Percentiles rank a stretch among this genome's conserved stretches.
Conservation (phyloP, 2,888 invertebrate genomes). For the Argyra leucocephala region DNA sequence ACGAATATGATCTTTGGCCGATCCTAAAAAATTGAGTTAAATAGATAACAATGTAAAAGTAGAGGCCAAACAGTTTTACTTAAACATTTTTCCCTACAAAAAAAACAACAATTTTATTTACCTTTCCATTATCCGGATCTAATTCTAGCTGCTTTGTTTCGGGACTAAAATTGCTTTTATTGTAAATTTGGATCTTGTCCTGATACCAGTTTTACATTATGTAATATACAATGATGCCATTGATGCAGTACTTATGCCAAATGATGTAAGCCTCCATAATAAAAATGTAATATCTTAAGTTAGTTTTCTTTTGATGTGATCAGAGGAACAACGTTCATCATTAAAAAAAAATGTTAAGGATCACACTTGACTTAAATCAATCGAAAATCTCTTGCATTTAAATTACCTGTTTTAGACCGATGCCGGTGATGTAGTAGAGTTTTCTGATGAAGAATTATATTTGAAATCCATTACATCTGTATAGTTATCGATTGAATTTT, state of each 20-base stretch:
- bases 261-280: constrained; percentile 87
- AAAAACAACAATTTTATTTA: constrained; percentile 79
- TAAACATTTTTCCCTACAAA: constrained; percentile 84
- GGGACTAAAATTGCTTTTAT: constrained; percentile 77
- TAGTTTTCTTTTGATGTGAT: constrained; percentile 92
- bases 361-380: constrained; percentile 83
- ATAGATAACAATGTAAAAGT: constrained; percentile 84
- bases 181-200: constrained; percentile 53
- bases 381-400: constrained; percentile 55
- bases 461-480: constrained; percentile 71
- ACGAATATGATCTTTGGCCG: constrained; percentile 75
- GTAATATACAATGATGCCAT: constrained; percentile 83
- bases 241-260: constrained; percentile 84
- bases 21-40: constrained; percentile 81
- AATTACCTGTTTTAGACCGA: neutral
- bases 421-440: constrained; percentile 64
- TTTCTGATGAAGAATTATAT: constrained; percentile 74
- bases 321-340: constrained; percentile 79
- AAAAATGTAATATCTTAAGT: constrained; percentile 93
- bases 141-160: constrained; percentile 81
- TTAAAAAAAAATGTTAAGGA: constrained; percentile 86
- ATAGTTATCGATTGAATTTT: constrained; percentile 68
- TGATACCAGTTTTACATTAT: constrained; percentile 60
- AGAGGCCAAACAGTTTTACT: constrained; percentile 93
- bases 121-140: constrained; percentile 88